Base-by-base conservation (phyloP, 2,797 vertebrate species). In the Phalloptychus januarius region DNA sequence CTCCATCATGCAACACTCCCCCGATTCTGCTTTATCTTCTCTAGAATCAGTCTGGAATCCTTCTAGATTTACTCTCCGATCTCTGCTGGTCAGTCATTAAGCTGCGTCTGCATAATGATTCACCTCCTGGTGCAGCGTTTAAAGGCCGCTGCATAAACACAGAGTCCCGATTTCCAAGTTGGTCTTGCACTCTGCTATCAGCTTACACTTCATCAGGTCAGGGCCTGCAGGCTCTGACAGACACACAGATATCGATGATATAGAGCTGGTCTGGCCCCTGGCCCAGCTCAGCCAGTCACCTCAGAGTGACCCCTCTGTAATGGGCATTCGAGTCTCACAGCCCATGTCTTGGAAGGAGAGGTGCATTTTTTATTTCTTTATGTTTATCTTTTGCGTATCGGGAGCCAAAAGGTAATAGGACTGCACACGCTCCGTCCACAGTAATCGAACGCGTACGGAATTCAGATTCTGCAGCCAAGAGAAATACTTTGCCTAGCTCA, bases 401-500 rank as follows among this genome's bases (percentile, higher is more conserved):
- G 50, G 31, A 79, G 85, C 87, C 88, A 92, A 86, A 84, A 85
- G 76, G 72, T 89, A 90, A 94, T 87, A 83, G 75, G 89, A 80
- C 87, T 82, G 74, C 77, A 84, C 74, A 71, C 16, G 40, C 83
- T 75, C 65, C 58, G 78, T 79, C 69, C 72, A 67, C 73, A 83
- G 78, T 87, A 92, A 93, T 83, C 75, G 31, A 89, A 85, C 84
- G 83, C 84, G 67, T 65, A 72, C 73, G 82, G 78, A 85, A 81
- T 44, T 70, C 25, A 52, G 79, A 86, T 79, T 82, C 70, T 81
- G 70, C 73, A 75, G 54, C 48, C 54, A 77, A 63, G 82, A 61
- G 16, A 45, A 70, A 44, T 70, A 83, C 75, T 36, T 79, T 71
- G 72, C 63, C 10, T 15, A 70, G 78, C 63, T 72, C 86, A 79